Base-by-base conservation (phyloP, 2,113 vertebrate genomes). In the Rutilus rutilus region DNA sequence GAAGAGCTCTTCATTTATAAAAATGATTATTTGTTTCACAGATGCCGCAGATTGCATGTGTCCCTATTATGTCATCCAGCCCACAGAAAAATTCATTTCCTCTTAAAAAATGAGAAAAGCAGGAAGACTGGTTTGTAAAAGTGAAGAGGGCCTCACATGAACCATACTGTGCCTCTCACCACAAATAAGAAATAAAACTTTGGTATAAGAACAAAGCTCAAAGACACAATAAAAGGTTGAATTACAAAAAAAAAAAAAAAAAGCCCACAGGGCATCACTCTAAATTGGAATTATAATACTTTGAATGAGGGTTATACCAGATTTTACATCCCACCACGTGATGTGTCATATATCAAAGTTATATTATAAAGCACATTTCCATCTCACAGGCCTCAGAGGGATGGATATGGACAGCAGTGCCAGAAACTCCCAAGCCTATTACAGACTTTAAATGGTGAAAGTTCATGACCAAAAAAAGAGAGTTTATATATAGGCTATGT, bases 11-110 rank as follows among this genome's bases (percentile, higher is more conserved):
- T 85, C 33, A 54, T 76, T 69, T 83, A 47, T 85, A 78, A 77
- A 88, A 86, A 87, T 33, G 23, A 59, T 86, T 84, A 91, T 89
- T 91, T 88, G 76, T 85, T 92, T 89, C 85, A 77, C 90, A 92
- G 84, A 90, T 90, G 87, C 79, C 67, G 25, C 67, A 11, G 33
- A 7, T 25, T 89, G 85, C 30, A 12, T 84, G 62, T 80, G 78
- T 89, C 50, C 50, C 75, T 88, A 83, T 86, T 90, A 88, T 90
- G 85, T 89, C 88, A 89, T 88, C 39, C 78, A 77, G 57, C 59
- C 83, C 75, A 83, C 76, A 88, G 67, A 83, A 90, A 88, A 87
- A 87, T 86, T 88, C 67, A 92, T 88, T 90, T 90, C 86, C 88
- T 88, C 65, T 52, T 65, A 50, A 88, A 87, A 82, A 89, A 88